A percentile compares a stretch with the other conserved stretches of the same genome.
Evolutionary conservation across 1,140 invertebrate genomes (phyloP).

Genomic region (Papilio polytes): DNA sequence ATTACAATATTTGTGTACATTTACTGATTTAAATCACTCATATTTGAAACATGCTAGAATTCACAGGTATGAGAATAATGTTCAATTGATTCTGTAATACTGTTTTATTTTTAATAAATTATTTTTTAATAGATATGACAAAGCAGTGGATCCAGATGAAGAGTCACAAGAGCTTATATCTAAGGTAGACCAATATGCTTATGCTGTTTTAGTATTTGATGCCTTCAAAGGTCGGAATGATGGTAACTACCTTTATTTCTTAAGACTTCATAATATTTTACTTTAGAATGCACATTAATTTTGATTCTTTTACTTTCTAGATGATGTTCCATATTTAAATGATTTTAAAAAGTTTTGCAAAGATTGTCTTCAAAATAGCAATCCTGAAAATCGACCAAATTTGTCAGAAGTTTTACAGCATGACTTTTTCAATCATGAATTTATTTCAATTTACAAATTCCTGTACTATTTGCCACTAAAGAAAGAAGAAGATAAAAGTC

Average conservation of each 20-base stretch:
- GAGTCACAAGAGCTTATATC: slow-evolving; percentile 81
- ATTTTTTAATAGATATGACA: slow-evolving; percentile 84
- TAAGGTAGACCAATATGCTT: slow-evolving; percentile 91
- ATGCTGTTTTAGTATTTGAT: slow-evolving; percentile 91
- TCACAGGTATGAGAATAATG: slow-evolving; percentile 71
- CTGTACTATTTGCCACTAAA: slow-evolving; percentile 92
- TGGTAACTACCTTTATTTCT: slow-evolving; percentile 71
- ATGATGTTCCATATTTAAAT: slow-evolving; percentile 86
- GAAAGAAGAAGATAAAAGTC: slow-evolving; percentile 88
- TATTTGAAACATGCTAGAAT: slow-evolving; percentile 88
- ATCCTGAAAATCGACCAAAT: slow-evolving; percentile 85
- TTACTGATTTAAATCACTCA: slow-evolving; percentile 86
- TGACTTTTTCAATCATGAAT: slow-evolving; percentile 92
- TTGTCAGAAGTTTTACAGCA: slow-evolving; percentile 87
- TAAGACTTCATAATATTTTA: neutral
- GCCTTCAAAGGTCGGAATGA: slow-evolving; percentile 86
- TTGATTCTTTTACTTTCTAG: slow-evolving; percentile 74
- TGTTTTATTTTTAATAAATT: neutral
- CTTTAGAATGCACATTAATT: neutral
- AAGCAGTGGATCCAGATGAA: slow-evolving; percentile 89
- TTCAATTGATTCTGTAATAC: neutral
- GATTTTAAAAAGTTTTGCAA: slow-evolving; percentile 89
- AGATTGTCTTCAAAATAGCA: slow-evolving; percentile 85
- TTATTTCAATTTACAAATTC: slow-evolving; percentile 92
- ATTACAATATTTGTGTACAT: slow-evolving; percentile 90